Evolutionary conservation across 2,888 invertebrate genomes (phyloP), one percentile per base, ranked within the genome.

Genomic region (Pammene aurita): DNA sequence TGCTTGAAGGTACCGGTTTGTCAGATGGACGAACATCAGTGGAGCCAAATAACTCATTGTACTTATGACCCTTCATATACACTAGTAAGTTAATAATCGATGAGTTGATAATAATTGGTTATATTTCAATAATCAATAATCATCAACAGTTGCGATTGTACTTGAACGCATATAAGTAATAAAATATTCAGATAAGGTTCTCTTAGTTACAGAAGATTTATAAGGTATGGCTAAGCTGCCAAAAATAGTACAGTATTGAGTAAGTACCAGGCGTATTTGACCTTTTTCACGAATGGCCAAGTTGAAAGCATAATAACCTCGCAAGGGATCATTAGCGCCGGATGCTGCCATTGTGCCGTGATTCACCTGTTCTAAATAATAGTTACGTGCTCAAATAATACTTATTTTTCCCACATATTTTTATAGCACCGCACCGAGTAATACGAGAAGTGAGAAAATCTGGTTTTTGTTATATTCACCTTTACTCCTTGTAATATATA

Each of bases 251-350:
- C 7, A 42, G 42, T 42, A 42, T 11, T 1, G 0, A 42, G 11
- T 42, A 42, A 5, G 11, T 10, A 9, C 42, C 11, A 26, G 18
- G 38, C 16, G n/a, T 26, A 50, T 41, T 58, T 52, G 52, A 56
- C 58, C 58, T 42, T 66, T 60, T 60, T 52, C 50, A 26, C 52
- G 5, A 34, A 41, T 38, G 57, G 7, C 10, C 48, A 48, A 50
- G 26, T 50, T 50, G 56, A 66, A 52, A 60, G 44, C 34, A 10
- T 44, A 13, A 34, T 44, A 55, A 52, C 50, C 52, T 52, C 66
- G 67, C 55, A 13, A 13, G 9, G 67, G 41, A 62, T 48, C 62
- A 55, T 62, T 67, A 67, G 26, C 56, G 34, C 62, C 61, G 67
- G 67, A 56, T 67, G 61, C 34, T 48, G 48, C 34, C 14, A 55